These are phyloP conservation scores for Enteromius viviparus DNA, from an alignment of 2,797 vertebrate species.

Conservation along the genomic window DNA sequence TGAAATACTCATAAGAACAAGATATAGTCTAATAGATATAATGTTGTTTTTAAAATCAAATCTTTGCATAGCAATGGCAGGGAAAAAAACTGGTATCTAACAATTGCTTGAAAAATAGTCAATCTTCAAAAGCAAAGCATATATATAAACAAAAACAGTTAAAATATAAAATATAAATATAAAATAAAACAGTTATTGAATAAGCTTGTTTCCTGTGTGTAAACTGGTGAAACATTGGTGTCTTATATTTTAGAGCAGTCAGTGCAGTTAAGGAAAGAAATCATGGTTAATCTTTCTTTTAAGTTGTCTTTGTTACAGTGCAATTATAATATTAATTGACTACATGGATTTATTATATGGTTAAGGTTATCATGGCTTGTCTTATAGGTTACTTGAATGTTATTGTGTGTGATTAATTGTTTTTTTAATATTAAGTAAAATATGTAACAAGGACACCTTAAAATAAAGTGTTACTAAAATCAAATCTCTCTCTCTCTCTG, in stretches of 20 bases:
- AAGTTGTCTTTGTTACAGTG: background rate
- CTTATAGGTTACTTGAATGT: background rate
- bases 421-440: background rate
- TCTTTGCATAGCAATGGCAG: background rate
- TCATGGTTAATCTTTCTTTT: background rate
- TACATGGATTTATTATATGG: background rate
- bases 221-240: background rate
- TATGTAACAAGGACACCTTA: background rate
- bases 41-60: background rate
- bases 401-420: background rate
- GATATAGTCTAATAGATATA: background rate
- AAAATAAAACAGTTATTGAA: background rate
- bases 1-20: background rate
- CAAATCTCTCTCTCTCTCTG: background rate
- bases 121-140: background rate
- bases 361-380: background rate
- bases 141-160: background rate
- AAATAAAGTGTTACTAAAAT: background rate
- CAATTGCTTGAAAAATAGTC: background rate
- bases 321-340: background rate
- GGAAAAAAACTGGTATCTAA: background rate
- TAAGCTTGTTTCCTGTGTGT: background rate
- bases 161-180: too few species aligned
- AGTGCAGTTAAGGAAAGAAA: background rate
- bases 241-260: background rate